These are phyloP conservation scores for Synanthedon formicaeformis DNA, from an alignment of 2,888 invertebrate species.

Conservation along the genomic window DNA sequence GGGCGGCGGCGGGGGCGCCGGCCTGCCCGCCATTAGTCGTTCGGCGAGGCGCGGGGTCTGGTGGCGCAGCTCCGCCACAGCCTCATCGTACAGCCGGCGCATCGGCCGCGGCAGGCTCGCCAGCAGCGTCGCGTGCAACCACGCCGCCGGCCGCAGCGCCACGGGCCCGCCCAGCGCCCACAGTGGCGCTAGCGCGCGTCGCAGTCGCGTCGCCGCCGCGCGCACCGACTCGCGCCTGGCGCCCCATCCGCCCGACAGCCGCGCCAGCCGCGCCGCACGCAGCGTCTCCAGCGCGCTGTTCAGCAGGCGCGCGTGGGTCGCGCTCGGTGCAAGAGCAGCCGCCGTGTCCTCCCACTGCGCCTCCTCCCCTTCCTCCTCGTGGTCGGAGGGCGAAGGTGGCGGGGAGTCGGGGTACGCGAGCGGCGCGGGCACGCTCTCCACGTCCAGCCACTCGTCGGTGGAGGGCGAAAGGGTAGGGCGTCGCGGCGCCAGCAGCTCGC, in stretches of 20 bases:
- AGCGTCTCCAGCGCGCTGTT: slow-evolving; percentile 18
- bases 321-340: slow-evolving; percentile 23
- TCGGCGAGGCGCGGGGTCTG: slow-evolving; percentile 27
- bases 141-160: slow-evolving; percentile 18
- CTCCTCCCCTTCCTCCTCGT: slow-evolving; percentile 6
- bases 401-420: slow-evolving; percentile 8
- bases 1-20: slow-evolving; percentile 7
- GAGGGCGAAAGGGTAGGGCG: slow-evolving; percentile 10
- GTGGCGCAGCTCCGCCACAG: slow-evolving; percentile 25
- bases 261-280: slow-evolving; percentile 26
- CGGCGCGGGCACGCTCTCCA: slow-evolving; percentile 7
- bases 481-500: slow-evolving; percentile 23
- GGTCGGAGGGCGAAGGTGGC: slow-evolving; percentile 9
- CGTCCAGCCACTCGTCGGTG: slow-evolving; percentile 5
- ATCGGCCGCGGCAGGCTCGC: slow-evolving; percentile 19
- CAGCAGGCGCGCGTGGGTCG: slow-evolving; percentile 29
- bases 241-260: slow-evolving; percentile 16
- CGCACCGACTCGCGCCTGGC: slow-evolving; percentile 10
- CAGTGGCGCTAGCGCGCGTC: slow-evolving; percentile 25
- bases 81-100: slow-evolving; percentile 25
- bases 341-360: slow-evolving; percentile 21
- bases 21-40: slow-evolving; percentile 12
- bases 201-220: slow-evolving; percentile 20
- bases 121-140: slow-evolving; percentile 29
- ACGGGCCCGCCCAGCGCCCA: slow-evolving; percentile 12